A percentile compares a stretch with the other conserved stretches of the same genome.
Evolutionary conservation across 2,888 invertebrate species (phyloP).

Genomic region (Athalia circularis): DNA sequence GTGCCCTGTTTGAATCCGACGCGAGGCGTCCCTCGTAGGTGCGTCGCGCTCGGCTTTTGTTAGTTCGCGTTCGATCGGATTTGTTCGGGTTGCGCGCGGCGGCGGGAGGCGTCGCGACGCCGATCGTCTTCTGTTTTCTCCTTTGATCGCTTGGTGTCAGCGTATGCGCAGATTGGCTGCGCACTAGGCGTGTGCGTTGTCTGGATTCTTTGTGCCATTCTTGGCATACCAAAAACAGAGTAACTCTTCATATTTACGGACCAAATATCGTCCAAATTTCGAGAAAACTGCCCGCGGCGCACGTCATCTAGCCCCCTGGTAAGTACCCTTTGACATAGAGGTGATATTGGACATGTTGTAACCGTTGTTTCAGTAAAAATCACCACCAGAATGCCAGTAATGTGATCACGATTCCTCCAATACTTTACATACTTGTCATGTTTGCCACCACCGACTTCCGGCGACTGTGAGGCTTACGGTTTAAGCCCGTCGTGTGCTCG

Average conservation of each 20-base stretch:
- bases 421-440: conserved; percentile 84
- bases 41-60: conserved; percentile 57
- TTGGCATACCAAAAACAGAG: conserved; percentile 90
- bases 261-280: conserved; percentile 71
- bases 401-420: conserved; percentile 85
- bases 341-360: conserved; percentile 80
- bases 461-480: conserved; percentile 56
- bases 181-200: conserved; percentile 92
- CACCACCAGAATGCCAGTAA: conserved; percentile 84
- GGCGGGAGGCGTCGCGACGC: conserved; percentile 55
- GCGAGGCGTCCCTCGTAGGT: conserved; percentile 59
- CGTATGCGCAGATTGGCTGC: conserved; percentile 88
- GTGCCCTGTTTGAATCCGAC: conserved; percentile 48
- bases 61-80: conserved; percentile 61
- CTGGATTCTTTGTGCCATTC: conserved; percentile 98
- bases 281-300: conserved; percentile 65
- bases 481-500: conserved; percentile 49
- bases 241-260: conserved; percentile 74
- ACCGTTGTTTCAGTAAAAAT: conserved; percentile 79
- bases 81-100: conserved; percentile 28
- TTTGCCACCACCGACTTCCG: conserved; percentile 69
- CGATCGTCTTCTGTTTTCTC: conserved; percentile 74
- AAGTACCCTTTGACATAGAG: conserved; percentile 79
- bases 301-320: conserved; percentile 81
- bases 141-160: conserved; percentile 80